These are phyloP conservation scores for Gadopsis bispinosus DNA, from an alignment of 2,797 vertebrate genomes.

Conservation along the genomic window DNA sequence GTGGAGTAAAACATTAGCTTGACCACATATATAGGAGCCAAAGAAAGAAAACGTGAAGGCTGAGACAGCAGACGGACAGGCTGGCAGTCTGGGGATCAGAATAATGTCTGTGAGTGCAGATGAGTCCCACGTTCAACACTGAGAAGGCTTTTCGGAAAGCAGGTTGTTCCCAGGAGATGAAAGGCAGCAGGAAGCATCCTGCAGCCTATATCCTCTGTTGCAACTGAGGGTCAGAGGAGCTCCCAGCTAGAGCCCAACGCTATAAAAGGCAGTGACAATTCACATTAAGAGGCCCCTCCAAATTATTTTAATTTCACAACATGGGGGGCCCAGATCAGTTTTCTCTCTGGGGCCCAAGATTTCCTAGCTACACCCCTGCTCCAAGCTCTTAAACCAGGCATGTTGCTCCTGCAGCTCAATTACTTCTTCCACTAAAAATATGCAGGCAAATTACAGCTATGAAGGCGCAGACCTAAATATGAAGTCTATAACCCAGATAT, in stretches of 20 bases:
- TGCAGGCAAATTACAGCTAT: conserved; percentile 52
- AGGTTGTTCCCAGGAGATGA: conserved; percentile 61
- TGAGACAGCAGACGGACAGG: conserved; percentile 49
- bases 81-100: conserved; percentile 51
- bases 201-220: conserved; percentile 49
- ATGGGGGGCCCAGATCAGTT: neutral
- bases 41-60: conserved; percentile 39
- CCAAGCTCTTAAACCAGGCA: conserved; percentile 15
- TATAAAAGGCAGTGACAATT: conserved; percentile 26
- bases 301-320: conserved; percentile 22
- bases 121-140: conserved; percentile 50
- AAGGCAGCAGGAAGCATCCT: conserved; percentile 53
- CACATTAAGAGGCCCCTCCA: conserved; percentile 38
- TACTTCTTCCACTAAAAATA: conserved; percentile 54
- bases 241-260: conserved; percentile 14
- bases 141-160: conserved; percentile 60
- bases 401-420: conserved; percentile 35
- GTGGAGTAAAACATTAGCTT: conserved; percentile 47
- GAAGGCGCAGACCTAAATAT: conserved; percentile 55
- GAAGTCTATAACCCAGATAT: conserved; percentile 57
- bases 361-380: conserved; percentile 21
- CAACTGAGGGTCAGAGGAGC: conserved; percentile 58
- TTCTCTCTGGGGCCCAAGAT: neutral
- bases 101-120: conserved; percentile 58
- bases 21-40: conserved; percentile 27